A percentile compares a stretch with the other conserved stretches of the same genome.
Conservation (phyloP, 1,140 invertebrate species). For the Procambarus virginalis region DNA sequence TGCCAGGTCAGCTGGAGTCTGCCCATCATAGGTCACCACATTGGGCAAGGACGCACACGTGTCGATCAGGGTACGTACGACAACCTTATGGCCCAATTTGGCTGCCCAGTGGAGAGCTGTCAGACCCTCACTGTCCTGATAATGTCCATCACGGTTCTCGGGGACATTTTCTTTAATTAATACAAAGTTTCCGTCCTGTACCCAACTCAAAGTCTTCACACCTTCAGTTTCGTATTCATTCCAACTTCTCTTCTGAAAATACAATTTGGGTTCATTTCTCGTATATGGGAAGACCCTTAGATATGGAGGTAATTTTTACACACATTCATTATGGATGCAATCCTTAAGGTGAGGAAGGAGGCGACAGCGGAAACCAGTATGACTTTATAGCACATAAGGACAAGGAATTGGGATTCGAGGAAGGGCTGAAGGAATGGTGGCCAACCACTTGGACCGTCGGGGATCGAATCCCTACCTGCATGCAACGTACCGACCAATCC, state of each 20-base stretch:
- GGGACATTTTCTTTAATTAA: neutral
- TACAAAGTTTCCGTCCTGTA: neutral
- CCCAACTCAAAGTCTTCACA: conserved; percentile 15
- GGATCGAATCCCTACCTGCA: too few species aligned
- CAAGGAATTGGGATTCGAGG: too few species aligned
- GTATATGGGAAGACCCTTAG: too few species aligned
- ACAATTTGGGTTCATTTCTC: too few species aligned
- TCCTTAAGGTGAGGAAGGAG: too few species aligned
- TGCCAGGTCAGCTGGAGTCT: conserved; percentile 29
- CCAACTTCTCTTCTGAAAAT: conserved; percentile 11
- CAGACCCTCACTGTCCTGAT: conserved; percentile 13
- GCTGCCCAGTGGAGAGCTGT: conserved; percentile 25
- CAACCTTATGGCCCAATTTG: neutral
- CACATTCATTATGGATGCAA: too few species aligned
- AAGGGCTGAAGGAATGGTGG: too few species aligned
- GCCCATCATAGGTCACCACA: neutral
- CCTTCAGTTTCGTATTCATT: conserved; percentile 12
- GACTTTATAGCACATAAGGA: too few species aligned
- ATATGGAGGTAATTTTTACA: too few species aligned
- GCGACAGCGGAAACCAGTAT: too few species aligned
- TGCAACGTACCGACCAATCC: too few species aligned
- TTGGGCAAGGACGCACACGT: neutral
- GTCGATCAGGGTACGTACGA: neutral
- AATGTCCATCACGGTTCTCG: neutral
- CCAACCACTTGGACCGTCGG: too few species aligned